These are phyloP conservation scores for Metopia argyrocephala DNA, from an alignment of 2,888 invertebrate species.

Conservation along the genomic window DNA sequence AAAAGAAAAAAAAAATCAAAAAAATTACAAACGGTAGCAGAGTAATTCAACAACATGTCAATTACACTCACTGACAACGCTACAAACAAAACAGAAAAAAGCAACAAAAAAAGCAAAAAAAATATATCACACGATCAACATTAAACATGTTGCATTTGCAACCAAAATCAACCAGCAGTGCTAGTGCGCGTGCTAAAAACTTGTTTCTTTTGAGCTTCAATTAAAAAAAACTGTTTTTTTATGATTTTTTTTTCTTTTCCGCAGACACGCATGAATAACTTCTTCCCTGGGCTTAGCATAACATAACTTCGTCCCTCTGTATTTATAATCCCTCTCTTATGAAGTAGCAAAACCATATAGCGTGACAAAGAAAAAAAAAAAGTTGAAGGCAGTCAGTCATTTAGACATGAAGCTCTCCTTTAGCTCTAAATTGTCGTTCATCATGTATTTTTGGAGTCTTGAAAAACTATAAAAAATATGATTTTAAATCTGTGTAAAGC, in stretches of 20 bases:
- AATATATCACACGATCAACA: conserved; percentile 57
- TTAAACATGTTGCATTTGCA: background rate
- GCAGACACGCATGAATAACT: conserved; percentile 60
- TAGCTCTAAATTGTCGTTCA: too few species aligned
- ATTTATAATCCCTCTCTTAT: background rate
- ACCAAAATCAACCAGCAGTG: background rate
- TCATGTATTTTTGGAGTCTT: too few species aligned
- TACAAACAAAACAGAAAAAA: background rate
- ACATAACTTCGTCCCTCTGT: background rate
- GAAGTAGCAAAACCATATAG: conserved; percentile 30
- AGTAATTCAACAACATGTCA: conserved; percentile 63
- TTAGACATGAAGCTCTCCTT: conserved; percentile 16
- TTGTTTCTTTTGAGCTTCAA: conserved; percentile 43
- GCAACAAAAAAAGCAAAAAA: conserved; percentile 34
- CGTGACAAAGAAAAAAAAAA: background rate
- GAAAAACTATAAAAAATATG: too few species aligned
- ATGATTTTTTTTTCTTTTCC: conserved; percentile 23
- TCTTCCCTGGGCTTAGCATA: background rate
- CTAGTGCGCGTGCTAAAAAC: conserved; percentile 64
- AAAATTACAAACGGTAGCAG: conserved; percentile 59
- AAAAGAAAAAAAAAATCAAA: background rate
- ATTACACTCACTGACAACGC: conserved; percentile 45
- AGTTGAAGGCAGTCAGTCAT: conserved; percentile 12
- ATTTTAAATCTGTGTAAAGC: too few species aligned
- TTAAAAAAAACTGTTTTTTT: conserved; percentile 26